Conservation (phyloP, 2,797 vertebrate genomes). For the Falco concolor region DNA sequence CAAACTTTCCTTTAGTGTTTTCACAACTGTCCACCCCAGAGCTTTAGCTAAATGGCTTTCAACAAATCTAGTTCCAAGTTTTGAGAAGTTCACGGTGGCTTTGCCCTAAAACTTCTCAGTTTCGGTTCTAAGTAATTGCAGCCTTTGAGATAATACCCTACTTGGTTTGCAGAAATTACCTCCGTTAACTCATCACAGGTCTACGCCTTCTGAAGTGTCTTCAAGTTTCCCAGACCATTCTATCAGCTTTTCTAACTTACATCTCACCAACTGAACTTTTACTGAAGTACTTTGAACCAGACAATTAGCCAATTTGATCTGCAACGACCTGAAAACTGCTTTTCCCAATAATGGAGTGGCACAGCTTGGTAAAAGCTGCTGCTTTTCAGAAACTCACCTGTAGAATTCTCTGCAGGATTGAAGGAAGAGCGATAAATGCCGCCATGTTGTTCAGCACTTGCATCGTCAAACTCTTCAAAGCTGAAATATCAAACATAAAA, state of each 20-base stretch:
- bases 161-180: background rate
- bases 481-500: conserved; percentile 70
- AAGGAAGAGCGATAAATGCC: conserved; percentile 89
- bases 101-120: background rate
- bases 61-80: background rate
- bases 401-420: conserved; percentile 91
- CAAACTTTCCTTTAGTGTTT: background rate
- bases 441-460: conserved; percentile 95
- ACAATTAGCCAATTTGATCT: background rate
- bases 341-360: background rate
- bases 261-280: background rate
- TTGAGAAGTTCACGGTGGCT: background rate
- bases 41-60: background rate
- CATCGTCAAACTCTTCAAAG: conserved; percentile 91
- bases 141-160: background rate
- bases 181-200: background rate
- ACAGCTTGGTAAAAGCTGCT: background rate
- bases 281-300: background rate
- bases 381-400: conserved; percentile 77
- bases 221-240: background rate
- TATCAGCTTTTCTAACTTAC: background rate
- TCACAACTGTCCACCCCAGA: background rate
- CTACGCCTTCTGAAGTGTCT: background rate
- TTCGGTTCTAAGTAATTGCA: background rate
- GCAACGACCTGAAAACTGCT: background rate